Percentiles rank a stretch among this genome's conserved stretches.
Conservation (phyloP, 2,113 vertebrate genomes). For the Antechinus flavipes region DNA sequence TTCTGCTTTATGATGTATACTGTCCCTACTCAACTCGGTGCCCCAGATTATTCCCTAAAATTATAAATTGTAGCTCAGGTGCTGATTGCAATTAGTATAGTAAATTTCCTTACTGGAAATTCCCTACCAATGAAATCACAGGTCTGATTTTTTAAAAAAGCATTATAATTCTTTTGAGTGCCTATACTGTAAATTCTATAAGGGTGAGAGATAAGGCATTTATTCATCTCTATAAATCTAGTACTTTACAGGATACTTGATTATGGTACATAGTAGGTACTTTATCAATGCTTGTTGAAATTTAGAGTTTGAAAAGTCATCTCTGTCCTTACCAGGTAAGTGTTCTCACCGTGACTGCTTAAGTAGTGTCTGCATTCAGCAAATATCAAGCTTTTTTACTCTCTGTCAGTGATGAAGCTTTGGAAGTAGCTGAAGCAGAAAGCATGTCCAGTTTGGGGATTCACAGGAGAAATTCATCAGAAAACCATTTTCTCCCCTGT, state of each 20-base stretch:
- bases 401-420: not conserved
- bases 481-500: slow-evolving; percentile 69
- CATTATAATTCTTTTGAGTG: not conserved
- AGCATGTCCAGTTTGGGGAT: not conserved
- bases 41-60: not conserved
- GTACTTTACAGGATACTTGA: not conserved
- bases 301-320: not conserved
- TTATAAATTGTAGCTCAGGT: not conserved
- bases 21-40: not conserved
- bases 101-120: not conserved
- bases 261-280: not conserved
- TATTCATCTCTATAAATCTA: not conserved
- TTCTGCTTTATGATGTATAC: not conserved
- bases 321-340: slow-evolving; percentile 43
- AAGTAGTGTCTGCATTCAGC: slow-evolving; percentile 36
- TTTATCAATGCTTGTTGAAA: not conserved
- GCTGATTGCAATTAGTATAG: not conserved
- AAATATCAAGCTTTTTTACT: slow-evolving; percentile 61
- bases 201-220: not conserved
- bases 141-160: not conserved
- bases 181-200: not conserved
- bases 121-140: not conserved
- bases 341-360: not conserved
- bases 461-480: slow-evolving; percentile 56
- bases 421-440: slow-evolving; percentile 64